phyloP scores from a whole-genome alignment of 2,113 vertebrate genomes.

The Myocastor coypus region DNA sequence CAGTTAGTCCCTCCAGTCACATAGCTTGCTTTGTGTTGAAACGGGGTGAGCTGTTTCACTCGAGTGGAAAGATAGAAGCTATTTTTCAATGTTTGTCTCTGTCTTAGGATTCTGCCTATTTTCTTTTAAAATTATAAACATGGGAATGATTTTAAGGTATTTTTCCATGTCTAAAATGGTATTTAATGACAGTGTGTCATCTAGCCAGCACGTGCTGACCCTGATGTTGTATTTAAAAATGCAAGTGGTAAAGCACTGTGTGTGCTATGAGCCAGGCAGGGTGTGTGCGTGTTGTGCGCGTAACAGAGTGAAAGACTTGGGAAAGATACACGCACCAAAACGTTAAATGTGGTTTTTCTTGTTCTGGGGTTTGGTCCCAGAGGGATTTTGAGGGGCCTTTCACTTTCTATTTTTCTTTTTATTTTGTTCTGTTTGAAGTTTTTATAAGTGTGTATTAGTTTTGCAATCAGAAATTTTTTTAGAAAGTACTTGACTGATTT shows the following conservation, averaged over 20 bases:
- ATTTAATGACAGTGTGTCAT: constrained; percentile 60
- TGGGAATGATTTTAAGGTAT: background rate
- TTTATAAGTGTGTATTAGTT: too few relatives aligned
- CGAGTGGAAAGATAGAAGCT: too few relatives aligned
- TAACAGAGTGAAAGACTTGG: constrained; percentile 65
- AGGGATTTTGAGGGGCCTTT: constrained; percentile 46
- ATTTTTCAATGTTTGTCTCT: too few relatives aligned
- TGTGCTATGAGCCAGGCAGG: constrained; percentile 51
- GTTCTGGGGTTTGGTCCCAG: background rate
- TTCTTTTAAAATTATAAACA: too few relatives aligned
- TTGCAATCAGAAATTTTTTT: constrained; percentile 51
- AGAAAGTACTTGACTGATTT: constrained; percentile 80
- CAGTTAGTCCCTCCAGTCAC: too few relatives aligned
- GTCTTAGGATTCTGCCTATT: too few relatives aligned
- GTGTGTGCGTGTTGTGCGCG: constrained; percentile 57
- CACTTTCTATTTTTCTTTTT: background rate
- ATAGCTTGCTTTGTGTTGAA: too few relatives aligned
- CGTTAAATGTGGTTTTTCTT: constrained; percentile 73
- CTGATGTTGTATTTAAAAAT: constrained; percentile 53
- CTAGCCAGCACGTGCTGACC: constrained; percentile 60
- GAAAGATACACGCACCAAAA: constrained; percentile 61
- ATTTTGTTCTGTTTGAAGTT: too few relatives aligned
- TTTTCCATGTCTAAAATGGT: constrained; percentile 62
- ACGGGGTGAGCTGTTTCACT: too few relatives aligned
- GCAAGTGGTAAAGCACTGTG: constrained; percentile 64